Evolutionary conservation across 1,140 invertebrate genomes (phyloP).

Genomic region (Bemisia tabaci): DNA sequence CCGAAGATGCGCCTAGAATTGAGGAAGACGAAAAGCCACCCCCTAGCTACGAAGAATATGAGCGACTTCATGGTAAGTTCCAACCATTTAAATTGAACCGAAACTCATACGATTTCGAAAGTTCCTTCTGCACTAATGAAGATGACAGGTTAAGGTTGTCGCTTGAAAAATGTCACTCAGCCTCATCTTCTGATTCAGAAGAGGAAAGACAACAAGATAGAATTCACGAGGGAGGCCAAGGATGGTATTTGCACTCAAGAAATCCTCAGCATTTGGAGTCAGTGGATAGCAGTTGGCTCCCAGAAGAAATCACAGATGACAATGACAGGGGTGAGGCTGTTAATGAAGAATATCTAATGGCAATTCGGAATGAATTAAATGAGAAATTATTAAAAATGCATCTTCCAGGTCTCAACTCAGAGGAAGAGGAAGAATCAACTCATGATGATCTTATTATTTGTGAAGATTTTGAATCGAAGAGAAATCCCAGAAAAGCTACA

Average conservation of each 20-base stretch:
- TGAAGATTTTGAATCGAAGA: not conserved
- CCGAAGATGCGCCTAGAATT: no score
- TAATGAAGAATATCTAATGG: constrained; percentile 23
- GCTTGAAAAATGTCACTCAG: no score
- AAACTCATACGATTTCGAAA: no score
- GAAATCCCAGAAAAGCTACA: constrained; percentile 9
- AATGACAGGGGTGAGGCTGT: constrained; percentile 10
- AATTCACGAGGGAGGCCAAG: no score
- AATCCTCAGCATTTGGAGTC: not conserved
- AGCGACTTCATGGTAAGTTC: not conserved
- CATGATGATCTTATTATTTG: constrained; percentile 19
- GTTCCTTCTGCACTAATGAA: no score
- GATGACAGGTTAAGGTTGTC: no score
- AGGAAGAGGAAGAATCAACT: constrained; percentile 28
- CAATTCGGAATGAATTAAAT: constrained; percentile 50
- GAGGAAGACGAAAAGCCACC: not conserved
- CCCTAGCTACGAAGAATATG: not conserved
- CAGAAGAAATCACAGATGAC: constrained; percentile 7
- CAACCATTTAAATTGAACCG: no score
- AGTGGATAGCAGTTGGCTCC: constrained; percentile 4
- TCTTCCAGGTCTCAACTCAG: constrained; percentile 12
- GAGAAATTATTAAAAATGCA: constrained; percentile 42
- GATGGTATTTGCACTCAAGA: not conserved
- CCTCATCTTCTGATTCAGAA: no score
- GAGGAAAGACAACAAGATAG: no score